phyloP scores from a whole-genome alignment of 2,113 vertebrate species.

The Mesoclemmys tuberculata region DNA sequence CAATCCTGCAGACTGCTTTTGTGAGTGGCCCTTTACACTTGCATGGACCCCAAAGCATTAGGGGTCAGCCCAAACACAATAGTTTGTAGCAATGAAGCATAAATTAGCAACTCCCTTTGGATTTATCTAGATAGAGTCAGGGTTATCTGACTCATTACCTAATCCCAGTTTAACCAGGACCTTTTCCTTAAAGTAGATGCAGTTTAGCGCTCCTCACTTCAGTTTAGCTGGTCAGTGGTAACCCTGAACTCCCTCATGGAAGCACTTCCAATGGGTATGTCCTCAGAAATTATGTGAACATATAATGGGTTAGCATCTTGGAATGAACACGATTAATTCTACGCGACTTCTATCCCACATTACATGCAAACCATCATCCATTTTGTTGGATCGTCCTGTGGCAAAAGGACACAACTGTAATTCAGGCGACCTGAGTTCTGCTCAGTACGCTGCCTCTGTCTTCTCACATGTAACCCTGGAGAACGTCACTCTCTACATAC shows the following conservation, averaged over 20 bases:
- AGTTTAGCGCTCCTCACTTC: not conserved
- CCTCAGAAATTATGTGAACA: constrained; percentile 1
- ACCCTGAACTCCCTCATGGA: not conserved
- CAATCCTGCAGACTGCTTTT: not conserved
- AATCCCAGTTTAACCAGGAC: not conserved
- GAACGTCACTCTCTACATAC: not conserved
- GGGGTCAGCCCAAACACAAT: fast-evolving
- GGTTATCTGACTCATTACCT: not conserved
- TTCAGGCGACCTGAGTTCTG: not conserved
- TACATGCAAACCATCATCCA: not conserved
- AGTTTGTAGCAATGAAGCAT: not conserved
- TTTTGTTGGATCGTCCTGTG: constrained; percentile 18
- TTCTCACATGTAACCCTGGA: not conserved
- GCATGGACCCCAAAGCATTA: not conserved
- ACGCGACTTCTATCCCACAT: not conserved
- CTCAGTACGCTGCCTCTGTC: constrained; percentile 16
- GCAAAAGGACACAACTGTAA: constrained; percentile 1
- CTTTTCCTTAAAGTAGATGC: not conserved
- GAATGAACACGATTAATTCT: not conserved
- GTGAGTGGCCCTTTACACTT: not conserved
- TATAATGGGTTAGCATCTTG: not conserved
- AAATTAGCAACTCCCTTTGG: not conserved
- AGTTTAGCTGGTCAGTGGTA: not conserved
- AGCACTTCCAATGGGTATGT: constrained; percentile 13
- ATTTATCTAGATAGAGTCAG: not conserved